phyloP scores from a whole-genome alignment of 1,140 invertebrate species.

The Ladona fulva region DNA sequence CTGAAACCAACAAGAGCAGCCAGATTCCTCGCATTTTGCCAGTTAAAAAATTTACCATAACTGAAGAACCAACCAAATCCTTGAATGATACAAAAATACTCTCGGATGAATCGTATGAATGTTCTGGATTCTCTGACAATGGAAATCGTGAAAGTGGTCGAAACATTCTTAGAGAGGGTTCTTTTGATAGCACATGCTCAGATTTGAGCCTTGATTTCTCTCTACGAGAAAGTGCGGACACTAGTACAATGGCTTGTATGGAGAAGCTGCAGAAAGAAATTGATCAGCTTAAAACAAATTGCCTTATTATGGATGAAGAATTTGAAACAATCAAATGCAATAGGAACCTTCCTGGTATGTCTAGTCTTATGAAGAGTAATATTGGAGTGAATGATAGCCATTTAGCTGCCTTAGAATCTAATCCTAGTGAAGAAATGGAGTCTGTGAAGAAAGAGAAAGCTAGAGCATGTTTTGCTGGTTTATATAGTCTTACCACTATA shows the following conservation, averaged over 20 bases:
- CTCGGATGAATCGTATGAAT: slow-evolving; percentile 20
- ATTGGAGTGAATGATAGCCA: slow-evolving; percentile 2
- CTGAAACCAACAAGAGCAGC: neutral
- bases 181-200: slow-evolving; percentile 30
- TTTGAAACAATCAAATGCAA: slow-evolving; percentile 29
- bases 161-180: slow-evolving; percentile 21
- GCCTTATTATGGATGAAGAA: slow-evolving; percentile 30
- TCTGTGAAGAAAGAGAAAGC: slow-evolving; percentile 23
- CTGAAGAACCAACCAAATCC: neutral
- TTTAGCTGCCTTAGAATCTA: slow-evolving; percentile 10
- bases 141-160: neutral
- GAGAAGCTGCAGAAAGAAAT: slow-evolving; percentile 30
- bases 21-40: neutral
- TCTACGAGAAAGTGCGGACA: slow-evolving; percentile 20
- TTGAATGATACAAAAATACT: neutral
- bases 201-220: slow-evolving; percentile 29
- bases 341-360: slow-evolving; percentile 28
- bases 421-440: slow-evolving; percentile 14
- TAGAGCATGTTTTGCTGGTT: slow-evolving; percentile 25
- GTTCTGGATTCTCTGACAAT: slow-evolving; percentile 14
- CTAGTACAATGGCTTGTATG: slow-evolving; percentile 23
- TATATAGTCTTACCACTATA: slow-evolving; percentile 29
- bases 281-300: slow-evolving; percentile 29
- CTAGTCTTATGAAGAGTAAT: slow-evolving; percentile 23
- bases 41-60: neutral